Evolutionary conservation across 2,797 vertebrate genomes (phyloP).

Genomic region (Pogonophryne albipinna): DNA sequence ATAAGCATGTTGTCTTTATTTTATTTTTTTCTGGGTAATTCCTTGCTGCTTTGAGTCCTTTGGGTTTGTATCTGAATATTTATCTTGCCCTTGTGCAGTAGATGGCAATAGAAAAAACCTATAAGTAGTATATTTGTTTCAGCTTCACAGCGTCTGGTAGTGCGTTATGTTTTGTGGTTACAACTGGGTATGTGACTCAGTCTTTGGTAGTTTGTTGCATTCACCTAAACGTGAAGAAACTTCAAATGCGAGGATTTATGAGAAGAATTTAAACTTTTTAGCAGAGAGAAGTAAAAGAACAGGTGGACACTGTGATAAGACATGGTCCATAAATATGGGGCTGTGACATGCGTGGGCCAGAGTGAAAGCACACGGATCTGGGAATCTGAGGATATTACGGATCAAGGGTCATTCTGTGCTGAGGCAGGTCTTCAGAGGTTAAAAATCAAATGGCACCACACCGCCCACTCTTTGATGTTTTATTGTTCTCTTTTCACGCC

Average conservation of each 20-base stretch:
- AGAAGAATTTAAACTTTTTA: slow-evolving; percentile 61
- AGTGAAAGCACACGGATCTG: slow-evolving; percentile 42
- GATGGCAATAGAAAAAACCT: slow-evolving; percentile 1
- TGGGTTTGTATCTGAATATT: slow-evolving; percentile 40
- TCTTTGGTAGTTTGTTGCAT: slow-evolving; percentile 12
- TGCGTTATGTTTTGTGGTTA: slow-evolving; percentile 13
- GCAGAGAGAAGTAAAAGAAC: slow-evolving; percentile 71
- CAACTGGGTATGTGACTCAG: not conserved
- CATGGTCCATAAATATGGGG: slow-evolving; percentile 74
- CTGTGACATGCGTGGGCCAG: slow-evolving; percentile 55
- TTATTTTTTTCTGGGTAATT: not conserved
- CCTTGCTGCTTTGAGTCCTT: slow-evolving; percentile 16
- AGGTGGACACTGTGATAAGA: slow-evolving; percentile 76
- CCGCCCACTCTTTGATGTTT: slow-evolving; percentile 72
- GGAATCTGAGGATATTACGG: slow-evolving; percentile 60
- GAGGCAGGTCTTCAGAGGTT: slow-evolving; percentile 59
- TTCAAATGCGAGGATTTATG: slow-evolving; percentile 56
- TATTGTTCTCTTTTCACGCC: slow-evolving; percentile 53
- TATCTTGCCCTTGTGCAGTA: not conserved
- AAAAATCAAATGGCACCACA: slow-evolving; percentile 64
- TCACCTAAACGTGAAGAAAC: slow-evolving; percentile 32
- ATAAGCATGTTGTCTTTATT: slow-evolving; percentile 49
- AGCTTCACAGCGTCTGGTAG: slow-evolving; percentile 11
- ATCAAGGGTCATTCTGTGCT: slow-evolving; percentile 66
- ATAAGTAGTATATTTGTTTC: slow-evolving; percentile 3